A percentile compares a stretch with the other conserved stretches of the same genome.
Conservation (phyloP, 2,797 vertebrate genomes). For the Danio jaintianensis region DNA sequence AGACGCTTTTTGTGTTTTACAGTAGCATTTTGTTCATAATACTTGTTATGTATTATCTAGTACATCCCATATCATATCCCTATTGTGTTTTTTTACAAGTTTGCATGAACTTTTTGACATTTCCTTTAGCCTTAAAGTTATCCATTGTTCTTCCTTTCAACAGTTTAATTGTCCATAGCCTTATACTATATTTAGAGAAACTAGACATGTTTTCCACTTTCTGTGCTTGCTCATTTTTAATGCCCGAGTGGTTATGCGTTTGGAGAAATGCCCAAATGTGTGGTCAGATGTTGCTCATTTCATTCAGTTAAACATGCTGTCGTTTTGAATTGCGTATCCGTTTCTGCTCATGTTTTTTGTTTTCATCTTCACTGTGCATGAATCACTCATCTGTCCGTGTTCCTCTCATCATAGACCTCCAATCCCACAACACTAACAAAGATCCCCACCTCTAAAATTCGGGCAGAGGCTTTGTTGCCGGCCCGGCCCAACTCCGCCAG, state of each 20-base stretch:
- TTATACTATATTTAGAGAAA: constrained; percentile 6
- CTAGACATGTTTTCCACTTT: not conserved
- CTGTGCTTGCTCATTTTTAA: not conserved
- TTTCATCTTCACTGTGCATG: constrained; percentile 59
- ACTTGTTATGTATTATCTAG: not conserved
- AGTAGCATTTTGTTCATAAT: too few species aligned
- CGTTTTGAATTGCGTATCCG: not conserved
- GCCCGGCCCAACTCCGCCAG: constrained; percentile 80
- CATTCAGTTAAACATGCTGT: constrained; percentile 19
- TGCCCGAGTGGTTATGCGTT: constrained; percentile 16
- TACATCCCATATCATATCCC: not conserved
- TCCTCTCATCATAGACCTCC: constrained; percentile 77
- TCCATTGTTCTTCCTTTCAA: not conserved
- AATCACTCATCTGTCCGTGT: constrained; percentile 42
- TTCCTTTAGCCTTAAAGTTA: not conserved
- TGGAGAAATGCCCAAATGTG: constrained; percentile 60
- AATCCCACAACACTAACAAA: constrained; percentile 86
- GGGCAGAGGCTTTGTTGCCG: constrained; percentile 74
- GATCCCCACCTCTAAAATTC: constrained; percentile 87
- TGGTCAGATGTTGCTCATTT: constrained; percentile 46
- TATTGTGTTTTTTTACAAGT: constrained; percentile 22
- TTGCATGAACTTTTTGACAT: not conserved
- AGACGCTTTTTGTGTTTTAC: too few species aligned
- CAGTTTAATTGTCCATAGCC: not conserved
- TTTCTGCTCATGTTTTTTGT: constrained; percentile 50